These are phyloP conservation scores for Amphimedon queenslandica DNA, from an alignment of 37 sponge, comb jelly and placozoan genomes.

Conservation along the genomic window DNA sequence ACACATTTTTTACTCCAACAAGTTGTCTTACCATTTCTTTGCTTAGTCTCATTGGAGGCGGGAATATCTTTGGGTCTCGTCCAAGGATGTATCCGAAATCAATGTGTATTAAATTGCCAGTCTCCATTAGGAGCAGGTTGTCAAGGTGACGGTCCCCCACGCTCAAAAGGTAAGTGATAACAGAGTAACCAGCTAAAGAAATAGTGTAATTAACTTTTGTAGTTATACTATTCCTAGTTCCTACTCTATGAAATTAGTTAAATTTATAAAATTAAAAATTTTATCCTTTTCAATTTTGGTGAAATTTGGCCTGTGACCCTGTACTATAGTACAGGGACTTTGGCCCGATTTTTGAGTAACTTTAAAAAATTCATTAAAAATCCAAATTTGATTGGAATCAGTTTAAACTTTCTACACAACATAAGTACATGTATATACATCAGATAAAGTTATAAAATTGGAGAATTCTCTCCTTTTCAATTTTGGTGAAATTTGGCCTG, in stretches of 20 bases:
- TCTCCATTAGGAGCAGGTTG: conserved; percentile 88
- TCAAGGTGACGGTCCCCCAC: conserved; percentile 97
- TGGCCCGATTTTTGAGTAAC: too few species aligned
- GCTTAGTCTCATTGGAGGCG: conserved; percentile 99
- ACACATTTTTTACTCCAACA: not conserved
- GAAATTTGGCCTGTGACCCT: too few species aligned
- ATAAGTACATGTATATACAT: too few species aligned
- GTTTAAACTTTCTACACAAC: too few species aligned
- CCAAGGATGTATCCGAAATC: conserved; percentile 99
- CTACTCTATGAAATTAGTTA: not conserved
- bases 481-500: too few species aligned
- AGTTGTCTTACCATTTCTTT: conserved; percentile 93
- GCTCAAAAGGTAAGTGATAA: conserved; percentile 94
- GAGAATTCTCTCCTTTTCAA: too few species aligned
- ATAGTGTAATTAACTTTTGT: not conserved
- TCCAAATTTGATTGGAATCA: too few species aligned
- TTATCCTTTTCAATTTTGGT: too few species aligned
- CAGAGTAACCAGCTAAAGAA: conserved; percentile 89
- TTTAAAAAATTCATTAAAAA: too few species aligned
- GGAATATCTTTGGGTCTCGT: conserved; percentile 93
- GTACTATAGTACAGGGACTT: too few species aligned
- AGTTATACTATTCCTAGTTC: not conserved
- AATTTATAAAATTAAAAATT: too few species aligned
- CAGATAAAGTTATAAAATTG: too few species aligned
- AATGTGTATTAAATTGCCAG: conserved; percentile 92